Evolutionary conservation across 2,888 invertebrate genomes (phyloP).

Genomic region (Balanococcus diminutus): DNA sequence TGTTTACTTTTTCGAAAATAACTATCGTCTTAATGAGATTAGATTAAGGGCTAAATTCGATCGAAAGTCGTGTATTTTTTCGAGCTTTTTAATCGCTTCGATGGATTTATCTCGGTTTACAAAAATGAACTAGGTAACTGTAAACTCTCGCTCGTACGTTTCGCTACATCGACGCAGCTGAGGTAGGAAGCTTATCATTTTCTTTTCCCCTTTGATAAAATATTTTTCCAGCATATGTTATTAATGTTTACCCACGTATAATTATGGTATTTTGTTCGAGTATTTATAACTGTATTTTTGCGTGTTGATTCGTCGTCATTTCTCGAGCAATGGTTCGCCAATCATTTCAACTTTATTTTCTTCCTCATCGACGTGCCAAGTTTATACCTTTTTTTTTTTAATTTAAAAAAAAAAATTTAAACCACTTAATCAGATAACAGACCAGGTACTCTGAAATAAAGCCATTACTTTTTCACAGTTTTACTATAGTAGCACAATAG

Average conservation of each 20-base stretch:
- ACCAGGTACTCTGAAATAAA: no score
- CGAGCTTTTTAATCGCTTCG: not conserved
- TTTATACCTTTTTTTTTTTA: no score
- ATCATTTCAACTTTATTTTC: no score
- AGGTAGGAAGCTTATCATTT: not conserved
- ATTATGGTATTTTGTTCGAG: not conserved
- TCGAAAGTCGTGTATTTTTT: not conserved
- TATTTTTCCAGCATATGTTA: not conserved
- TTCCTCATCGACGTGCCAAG: no score
- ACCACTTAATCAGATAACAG: no score
- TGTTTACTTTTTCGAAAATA: conserved; percentile 2
- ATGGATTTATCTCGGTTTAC: not conserved
- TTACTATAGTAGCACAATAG: no score
- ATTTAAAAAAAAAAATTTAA: no score
- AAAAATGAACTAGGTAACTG: not conserved
- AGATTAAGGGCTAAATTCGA: not conserved
- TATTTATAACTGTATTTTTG: no score
- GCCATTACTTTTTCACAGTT: no score
- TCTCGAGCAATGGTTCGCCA: no score
- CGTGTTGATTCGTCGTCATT: no score
- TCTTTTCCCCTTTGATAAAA: not conserved
- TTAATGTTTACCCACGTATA: no score
- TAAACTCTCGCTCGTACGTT: not conserved
- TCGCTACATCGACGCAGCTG: not conserved
- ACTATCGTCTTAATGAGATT: conserved; percentile 13